Percentiles rank a stretch among this genome's conserved stretches.
phyloP scores from a whole-genome alignment of 2,797 vertebrate species.

The Holocentrus rufus region DNA sequence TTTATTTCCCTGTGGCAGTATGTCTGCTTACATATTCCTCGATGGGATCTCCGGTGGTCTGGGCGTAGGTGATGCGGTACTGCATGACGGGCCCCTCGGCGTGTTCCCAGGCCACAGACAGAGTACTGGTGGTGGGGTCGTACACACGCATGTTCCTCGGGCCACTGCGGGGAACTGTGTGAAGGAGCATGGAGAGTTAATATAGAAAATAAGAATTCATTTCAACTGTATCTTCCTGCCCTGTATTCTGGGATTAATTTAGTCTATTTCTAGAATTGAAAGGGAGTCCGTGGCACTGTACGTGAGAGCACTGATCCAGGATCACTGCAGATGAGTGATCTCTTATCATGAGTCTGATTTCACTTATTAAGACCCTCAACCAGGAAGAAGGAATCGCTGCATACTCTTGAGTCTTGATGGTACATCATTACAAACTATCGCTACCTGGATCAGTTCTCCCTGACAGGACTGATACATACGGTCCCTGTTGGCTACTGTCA shows the following conservation, averaged over 20 bases:
- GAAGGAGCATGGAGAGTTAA: neutral
- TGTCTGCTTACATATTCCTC: constrained; percentile 91
- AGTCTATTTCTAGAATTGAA: no score
- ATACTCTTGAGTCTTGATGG: neutral
- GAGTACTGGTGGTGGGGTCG: constrained; percentile 92
- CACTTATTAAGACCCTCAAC: no score
- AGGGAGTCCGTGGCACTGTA: no score
- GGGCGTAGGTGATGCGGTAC: constrained; percentile 93
- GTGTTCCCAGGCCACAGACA: constrained; percentile 96
- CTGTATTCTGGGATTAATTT: no score
- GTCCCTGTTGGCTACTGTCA: neutral
- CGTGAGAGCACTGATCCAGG: no score
- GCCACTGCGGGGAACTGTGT: constrained; percentile 90
- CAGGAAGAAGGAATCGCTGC: neutral
- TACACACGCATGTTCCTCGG: constrained; percentile 92
- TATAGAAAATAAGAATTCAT: neutral
- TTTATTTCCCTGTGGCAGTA: neutral
- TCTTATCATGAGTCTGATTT: no score
- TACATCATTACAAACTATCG: neutral
- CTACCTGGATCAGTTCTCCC: neutral
- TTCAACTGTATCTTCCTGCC: neutral
- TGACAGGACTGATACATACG: neutral
- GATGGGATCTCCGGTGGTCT: constrained; percentile 92
- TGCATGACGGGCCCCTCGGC: constrained; percentile 92
- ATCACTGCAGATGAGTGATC: no score